phyloP scores from a whole-genome alignment of 1,140 invertebrate species.

The Oryzaephilus surinamensis region DNA sequence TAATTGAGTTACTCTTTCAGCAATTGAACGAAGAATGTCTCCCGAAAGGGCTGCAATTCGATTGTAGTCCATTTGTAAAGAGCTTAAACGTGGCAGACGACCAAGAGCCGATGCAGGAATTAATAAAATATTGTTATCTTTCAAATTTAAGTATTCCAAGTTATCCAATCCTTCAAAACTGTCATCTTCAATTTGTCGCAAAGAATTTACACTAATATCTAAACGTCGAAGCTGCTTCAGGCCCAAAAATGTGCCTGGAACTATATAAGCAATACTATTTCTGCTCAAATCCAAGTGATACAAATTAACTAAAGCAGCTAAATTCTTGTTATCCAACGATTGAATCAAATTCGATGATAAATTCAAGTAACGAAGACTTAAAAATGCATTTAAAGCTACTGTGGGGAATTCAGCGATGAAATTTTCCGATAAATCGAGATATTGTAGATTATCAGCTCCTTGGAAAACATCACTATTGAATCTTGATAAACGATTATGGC shows the following conservation, averaged over 20 bases:
- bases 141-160: conserved; percentile 66
- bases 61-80: conserved; percentile 74
- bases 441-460: conserved; percentile 60
- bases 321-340: conserved; percentile 51
- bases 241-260: conserved; percentile 66
- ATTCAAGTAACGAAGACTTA: conserved; percentile 57
- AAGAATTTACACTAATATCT: conserved; percentile 73
- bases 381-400: conserved; percentile 59
- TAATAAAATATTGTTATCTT: conserved; percentile 78
- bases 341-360: conserved; percentile 74
- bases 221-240: conserved; percentile 58
- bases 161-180: conserved; percentile 70
- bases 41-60: conserved; percentile 72
- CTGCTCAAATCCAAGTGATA: conserved; percentile 72
- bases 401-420: conserved; percentile 72
- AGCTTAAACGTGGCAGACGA: conserved; percentile 58
- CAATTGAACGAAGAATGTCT: conserved; percentile 59
- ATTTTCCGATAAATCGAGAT: conserved; percentile 74
- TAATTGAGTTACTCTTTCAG: conserved; percentile 49
- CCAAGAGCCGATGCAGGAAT: conserved; percentile 70
- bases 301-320: conserved; percentile 52
- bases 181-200: conserved; percentile 77
- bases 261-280: conserved; percentile 71
- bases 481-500: conserved; percentile 61
- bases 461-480: conserved; percentile 75